Percentiles rank a stretch among this genome's conserved stretches.
Evolutionary conservation across 1,140 invertebrate genomes (phyloP).

Genomic region (Gryon sp.): DNA sequence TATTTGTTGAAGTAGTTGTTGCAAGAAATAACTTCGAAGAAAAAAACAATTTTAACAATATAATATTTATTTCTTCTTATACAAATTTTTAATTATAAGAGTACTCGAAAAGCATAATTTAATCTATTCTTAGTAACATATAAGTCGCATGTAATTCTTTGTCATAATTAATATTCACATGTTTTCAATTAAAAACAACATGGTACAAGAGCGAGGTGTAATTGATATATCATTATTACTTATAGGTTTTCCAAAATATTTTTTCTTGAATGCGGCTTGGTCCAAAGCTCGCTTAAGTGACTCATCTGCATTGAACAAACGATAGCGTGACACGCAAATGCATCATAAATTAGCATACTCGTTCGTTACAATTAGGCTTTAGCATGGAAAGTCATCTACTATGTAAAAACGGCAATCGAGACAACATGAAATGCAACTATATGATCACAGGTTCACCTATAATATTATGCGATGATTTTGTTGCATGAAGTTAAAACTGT

Average conservation of each 20-base stretch:
- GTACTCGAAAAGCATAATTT: too few species aligned
- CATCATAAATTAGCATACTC: slow-evolving; percentile 69
- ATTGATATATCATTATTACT: slow-evolving; percentile 49
- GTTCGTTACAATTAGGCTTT: slow-evolving; percentile 68
- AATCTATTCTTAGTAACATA: too few species aligned
- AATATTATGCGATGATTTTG: slow-evolving; percentile 36
- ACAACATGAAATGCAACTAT: slow-evolving; percentile 22
- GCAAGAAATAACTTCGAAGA: too few species aligned
- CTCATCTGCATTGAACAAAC: slow-evolving; percentile 62
- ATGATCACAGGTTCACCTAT: slow-evolving; percentile 25
- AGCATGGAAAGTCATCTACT: slow-evolving; percentile 34
- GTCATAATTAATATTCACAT: too few species aligned
- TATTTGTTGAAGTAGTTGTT: too few species aligned
- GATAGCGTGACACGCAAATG: slow-evolving; percentile 66
- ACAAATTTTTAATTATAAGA: too few species aligned
- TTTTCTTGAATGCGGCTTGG: slow-evolving; percentile 14
- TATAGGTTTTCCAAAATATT: slow-evolving; percentile 46
- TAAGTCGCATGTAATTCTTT: too few species aligned
- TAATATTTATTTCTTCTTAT: too few species aligned
- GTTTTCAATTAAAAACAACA: slow-evolving; percentile 35
- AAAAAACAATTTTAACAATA: too few species aligned
- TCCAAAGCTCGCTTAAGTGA: slow-evolving; percentile 47
- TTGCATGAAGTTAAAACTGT: too few species aligned
- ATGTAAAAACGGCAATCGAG: slow-evolving; percentile 22
- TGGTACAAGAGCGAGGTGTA: slow-evolving; percentile 9